These are phyloP conservation scores for Cosmopolites sordidus DNA, from an alignment of 2,888 invertebrate species.

Conservation along the genomic window DNA sequence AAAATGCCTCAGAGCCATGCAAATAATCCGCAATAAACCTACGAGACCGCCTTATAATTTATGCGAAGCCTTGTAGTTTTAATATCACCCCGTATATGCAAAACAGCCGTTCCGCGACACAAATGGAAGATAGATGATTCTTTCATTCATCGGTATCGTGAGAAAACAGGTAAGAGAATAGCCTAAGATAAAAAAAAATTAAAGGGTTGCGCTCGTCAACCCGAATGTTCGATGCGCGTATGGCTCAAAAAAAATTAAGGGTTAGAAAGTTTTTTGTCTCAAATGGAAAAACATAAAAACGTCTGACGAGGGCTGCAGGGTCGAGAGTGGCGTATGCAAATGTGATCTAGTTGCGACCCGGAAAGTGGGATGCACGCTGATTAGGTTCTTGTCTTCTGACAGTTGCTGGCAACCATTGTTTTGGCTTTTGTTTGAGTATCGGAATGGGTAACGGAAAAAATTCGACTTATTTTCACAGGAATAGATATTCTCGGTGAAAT, in stretches of 20 bases:
- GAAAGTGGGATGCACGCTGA: neutral
- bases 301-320: neutral
- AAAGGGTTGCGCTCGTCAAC: slow-evolving; percentile 5
- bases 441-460: neutral
- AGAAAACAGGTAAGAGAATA: slow-evolving; percentile 26
- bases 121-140: slow-evolving; percentile 36
- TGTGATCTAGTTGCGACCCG: neutral
- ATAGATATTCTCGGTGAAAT: too few species aligned
- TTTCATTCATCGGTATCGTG: slow-evolving; percentile 33
- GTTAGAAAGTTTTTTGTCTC: slow-evolving; percentile 6
- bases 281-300: neutral
- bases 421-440: neutral
- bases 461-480: too few species aligned
- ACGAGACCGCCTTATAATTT: slow-evolving; percentile 14
- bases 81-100: slow-evolving; percentile 21
- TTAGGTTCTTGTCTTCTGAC: neutral
- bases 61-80: slow-evolving; percentile 15
- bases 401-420: neutral
- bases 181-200: slow-evolving; percentile 7
- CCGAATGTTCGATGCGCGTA: neutral
- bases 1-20: neutral
- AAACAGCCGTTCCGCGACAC: slow-evolving; percentile 11
- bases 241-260: slow-evolving; percentile 14
- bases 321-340: slow-evolving; percentile 5
- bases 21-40: slow-evolving; percentile 1